Evolutionary conservation across 2,888 invertebrate genomes (phyloP).

Genomic region (Amblyteles armatorius): DNA sequence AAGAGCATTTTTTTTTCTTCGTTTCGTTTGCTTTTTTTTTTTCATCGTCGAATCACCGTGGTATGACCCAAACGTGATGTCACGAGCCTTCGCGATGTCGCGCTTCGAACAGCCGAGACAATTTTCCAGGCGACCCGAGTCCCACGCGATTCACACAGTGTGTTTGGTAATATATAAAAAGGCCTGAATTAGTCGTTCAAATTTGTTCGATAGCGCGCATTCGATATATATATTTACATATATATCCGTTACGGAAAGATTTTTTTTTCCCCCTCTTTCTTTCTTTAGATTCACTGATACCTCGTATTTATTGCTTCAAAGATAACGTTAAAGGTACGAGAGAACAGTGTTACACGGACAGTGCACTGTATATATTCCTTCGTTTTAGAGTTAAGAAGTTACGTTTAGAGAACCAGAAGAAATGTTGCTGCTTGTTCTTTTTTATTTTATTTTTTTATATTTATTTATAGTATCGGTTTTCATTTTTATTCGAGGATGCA

Average conservation of each 20-base stretch:
- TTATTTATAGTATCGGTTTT: slow-evolving; percentile 29
- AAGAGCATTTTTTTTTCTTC: neutral
- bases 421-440: slow-evolving; percentile 17
- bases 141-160: slow-evolving; percentile 5
- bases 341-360: slow-evolving; percentile 48
- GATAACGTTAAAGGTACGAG: slow-evolving; percentile 51
- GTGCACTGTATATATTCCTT: slow-evolving; percentile 36
- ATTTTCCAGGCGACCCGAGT: slow-evolving; percentile 6
- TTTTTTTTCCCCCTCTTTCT: neutral
- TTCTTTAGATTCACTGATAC: slow-evolving; percentile 42
- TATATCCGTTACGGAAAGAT: neutral
- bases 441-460: slow-evolving; percentile 4
- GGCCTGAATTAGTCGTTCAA: slow-evolving; percentile 52
- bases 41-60: slow-evolving; percentile 39
- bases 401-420: slow-evolving; percentile 62
- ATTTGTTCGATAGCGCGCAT: slow-evolving; percentile 19
- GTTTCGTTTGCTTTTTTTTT: slow-evolving; percentile 4
- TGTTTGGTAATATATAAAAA: slow-evolving; percentile 52
- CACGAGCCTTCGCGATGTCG: slow-evolving; percentile 59
- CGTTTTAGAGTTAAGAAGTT: slow-evolving; percentile 47
- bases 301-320: slow-evolving; percentile 61
- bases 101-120: neutral
- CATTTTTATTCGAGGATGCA: slow-evolving; percentile 33
- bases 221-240: slow-evolving; percentile 13
- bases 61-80: slow-evolving; percentile 45